phyloP scores from a whole-genome alignment of 2,797 vertebrate species.

The Acipenser ruthenus region DNA sequence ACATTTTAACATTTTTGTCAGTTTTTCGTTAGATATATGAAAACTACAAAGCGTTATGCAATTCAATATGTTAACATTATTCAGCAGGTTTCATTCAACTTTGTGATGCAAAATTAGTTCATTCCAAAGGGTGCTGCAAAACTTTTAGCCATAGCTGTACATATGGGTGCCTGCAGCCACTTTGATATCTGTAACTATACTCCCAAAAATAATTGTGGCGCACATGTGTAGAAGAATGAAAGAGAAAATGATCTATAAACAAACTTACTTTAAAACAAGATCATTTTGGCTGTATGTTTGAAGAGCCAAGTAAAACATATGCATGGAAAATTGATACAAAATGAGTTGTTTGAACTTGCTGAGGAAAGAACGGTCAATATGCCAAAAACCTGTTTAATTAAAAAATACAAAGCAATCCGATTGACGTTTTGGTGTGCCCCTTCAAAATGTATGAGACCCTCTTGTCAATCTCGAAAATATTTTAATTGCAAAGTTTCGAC shows the following conservation, averaged over 20 bases:
- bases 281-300: slow-evolving; percentile 56
- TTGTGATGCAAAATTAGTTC: no score
- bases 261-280: slow-evolving; percentile 72
- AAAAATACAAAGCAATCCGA: slow-evolving; percentile 59
- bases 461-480: slow-evolving; percentile 54
- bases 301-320: slow-evolving; percentile 69
- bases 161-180: no score
- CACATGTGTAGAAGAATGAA: slow-evolving; percentile 42
- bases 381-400: slow-evolving; percentile 63
- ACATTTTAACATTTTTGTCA: no score
- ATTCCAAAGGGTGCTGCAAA: no score
- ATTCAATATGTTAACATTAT: no score
- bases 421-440: slow-evolving; percentile 42
- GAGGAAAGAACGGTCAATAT: slow-evolving; percentile 34
- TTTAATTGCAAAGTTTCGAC: slow-evolving; percentile 50
- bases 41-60: no score
- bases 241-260: slow-evolving; percentile 58
- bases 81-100: no score
- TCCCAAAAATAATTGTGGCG: slow-evolving; percentile 34
- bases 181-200: slow-evolving; percentile 31
- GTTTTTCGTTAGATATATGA: no score
- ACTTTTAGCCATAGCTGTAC: no score
- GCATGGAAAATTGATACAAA: slow-evolving; percentile 63
- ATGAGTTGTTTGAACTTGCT: slow-evolving; percentile 54
- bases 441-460: slow-evolving; percentile 54